Conservation (phyloP, 2,888 invertebrate species). For the Halictus quadricinctus region DNA sequence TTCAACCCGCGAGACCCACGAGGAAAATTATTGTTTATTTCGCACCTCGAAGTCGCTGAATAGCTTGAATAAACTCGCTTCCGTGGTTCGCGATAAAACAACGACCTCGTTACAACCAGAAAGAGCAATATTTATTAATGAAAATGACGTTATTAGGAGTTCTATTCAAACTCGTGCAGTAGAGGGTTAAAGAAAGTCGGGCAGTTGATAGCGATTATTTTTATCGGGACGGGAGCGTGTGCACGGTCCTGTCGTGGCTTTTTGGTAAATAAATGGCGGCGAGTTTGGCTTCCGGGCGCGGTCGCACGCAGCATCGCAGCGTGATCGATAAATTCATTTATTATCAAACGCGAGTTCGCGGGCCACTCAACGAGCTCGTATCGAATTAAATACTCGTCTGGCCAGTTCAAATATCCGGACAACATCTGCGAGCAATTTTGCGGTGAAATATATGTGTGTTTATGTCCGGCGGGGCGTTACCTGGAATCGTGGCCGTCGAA, state of each 20-base stretch:
- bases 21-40: too few species aligned
- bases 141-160: too few species aligned
- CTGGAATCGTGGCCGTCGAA: conserved; percentile 42
- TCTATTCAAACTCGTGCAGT: too few species aligned
- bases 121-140: too few species aligned
- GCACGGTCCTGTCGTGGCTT: conserved; percentile 11
- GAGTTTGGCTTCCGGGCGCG: conserved; percentile 17
- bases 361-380: conserved; percentile 49
- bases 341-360: conserved; percentile 57
- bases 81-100: too few species aligned
- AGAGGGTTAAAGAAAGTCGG: background rate
- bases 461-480: conserved; percentile 43
- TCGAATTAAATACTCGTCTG: conserved; percentile 69
- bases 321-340: conserved; percentile 65
- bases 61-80: too few species aligned
- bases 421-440: conserved; percentile 66
- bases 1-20: too few species aligned
- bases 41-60: too few species aligned
- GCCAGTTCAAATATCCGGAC: conserved; percentile 58
- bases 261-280: conserved; percentile 58
- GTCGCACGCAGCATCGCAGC: conserved; percentile 2
- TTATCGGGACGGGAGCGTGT: background rate
- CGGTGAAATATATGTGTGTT: conserved; percentile 47
- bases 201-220: background rate
- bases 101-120: too few species aligned